phyloP scores from a whole-genome alignment of 2,888 invertebrate genomes.

The Caenorhabditis japonica region DNA sequence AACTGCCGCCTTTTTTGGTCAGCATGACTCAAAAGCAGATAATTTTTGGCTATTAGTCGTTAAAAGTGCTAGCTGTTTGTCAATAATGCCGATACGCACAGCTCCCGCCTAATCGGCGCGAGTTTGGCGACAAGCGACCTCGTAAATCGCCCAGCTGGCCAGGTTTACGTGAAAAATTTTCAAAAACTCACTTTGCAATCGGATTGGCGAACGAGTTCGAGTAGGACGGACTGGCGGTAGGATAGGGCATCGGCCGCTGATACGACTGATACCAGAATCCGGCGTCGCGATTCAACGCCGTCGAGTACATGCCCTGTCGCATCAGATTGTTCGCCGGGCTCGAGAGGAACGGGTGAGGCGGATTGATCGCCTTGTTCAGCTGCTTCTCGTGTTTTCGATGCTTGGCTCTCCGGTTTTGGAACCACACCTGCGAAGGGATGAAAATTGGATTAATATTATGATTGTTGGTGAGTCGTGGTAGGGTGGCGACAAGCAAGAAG shows the following conservation, averaged over 20 bases:
- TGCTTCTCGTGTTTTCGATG: conserved; percentile 77
- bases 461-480: not conserved
- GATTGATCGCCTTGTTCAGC: conserved; percentile 71
- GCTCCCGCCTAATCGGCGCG: too few species aligned
- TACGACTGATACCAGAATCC: conserved; percentile 68
- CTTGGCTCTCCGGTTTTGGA: conserved; percentile 77
- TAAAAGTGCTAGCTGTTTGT: too few species aligned
- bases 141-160: too few species aligned
- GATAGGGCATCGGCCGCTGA: conserved; percentile 73
- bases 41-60: too few species aligned
- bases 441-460: conserved; percentile 26
- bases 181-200: conserved; percentile 63
- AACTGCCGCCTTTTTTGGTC: too few species aligned
- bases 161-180: too few species aligned
- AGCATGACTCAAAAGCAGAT: too few species aligned
- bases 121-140: too few species aligned
- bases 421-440: conserved; percentile 75
- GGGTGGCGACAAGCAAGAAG: conserved; percentile 13
- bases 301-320: conserved; percentile 64
- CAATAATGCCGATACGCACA: too few species aligned
- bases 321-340: conserved; percentile 58
- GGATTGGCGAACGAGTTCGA: conserved; percentile 65
- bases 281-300: conserved; percentile 54
- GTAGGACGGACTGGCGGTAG: conserved; percentile 69
- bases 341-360: conserved; percentile 57